Evolutionary conservation across 1,140 invertebrate genomes (phyloP).

Genomic region (Halesus radiatus): DNA sequence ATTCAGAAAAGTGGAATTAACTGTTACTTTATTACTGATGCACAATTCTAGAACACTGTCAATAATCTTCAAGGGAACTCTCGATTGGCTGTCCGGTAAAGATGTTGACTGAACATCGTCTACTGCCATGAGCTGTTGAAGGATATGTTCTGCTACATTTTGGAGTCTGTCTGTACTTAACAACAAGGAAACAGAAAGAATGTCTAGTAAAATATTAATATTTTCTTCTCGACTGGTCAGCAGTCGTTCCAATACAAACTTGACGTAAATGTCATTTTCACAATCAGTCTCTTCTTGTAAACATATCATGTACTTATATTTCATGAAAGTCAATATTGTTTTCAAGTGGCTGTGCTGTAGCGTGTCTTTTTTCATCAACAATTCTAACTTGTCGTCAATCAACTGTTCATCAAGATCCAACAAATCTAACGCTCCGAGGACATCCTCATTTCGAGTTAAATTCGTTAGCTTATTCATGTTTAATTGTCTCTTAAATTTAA

Average conservation of each 20-base stretch:
- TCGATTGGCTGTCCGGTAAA: neutral
- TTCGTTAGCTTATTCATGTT: constrained; percentile 28
- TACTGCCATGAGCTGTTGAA: constrained; percentile 48
- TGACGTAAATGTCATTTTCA: constrained; percentile 47
- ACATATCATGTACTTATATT: constrained; percentile 53
- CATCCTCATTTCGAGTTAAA: constrained; percentile 32
- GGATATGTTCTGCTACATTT: constrained; percentile 42
- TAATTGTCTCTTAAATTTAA: neutral
- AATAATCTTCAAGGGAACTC: constrained; percentile 41
- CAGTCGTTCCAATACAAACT: constrained; percentile 38
- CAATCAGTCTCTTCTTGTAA: constrained; percentile 53
- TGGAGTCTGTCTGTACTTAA: constrained; percentile 45
- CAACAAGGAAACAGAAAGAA: constrained; percentile 34
- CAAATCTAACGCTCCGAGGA: constrained; percentile 45
- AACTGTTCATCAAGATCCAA: constrained; percentile 52
- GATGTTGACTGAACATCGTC: constrained; percentile 6
- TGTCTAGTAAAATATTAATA: constrained; percentile 38
- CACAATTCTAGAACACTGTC: constrained; percentile 39
- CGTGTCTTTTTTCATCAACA: constrained; percentile 41
- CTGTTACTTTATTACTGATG: constrained; percentile 16
- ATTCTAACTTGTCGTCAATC: constrained; percentile 46
- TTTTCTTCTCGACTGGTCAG: constrained; percentile 16
- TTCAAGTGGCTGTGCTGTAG: constrained; percentile 40
- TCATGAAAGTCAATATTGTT: constrained; percentile 45
- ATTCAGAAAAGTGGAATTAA: constrained; percentile 42